phyloP scores from a whole-genome alignment of 2,797 vertebrate species.

The Bradypodion ventrale region DNA sequence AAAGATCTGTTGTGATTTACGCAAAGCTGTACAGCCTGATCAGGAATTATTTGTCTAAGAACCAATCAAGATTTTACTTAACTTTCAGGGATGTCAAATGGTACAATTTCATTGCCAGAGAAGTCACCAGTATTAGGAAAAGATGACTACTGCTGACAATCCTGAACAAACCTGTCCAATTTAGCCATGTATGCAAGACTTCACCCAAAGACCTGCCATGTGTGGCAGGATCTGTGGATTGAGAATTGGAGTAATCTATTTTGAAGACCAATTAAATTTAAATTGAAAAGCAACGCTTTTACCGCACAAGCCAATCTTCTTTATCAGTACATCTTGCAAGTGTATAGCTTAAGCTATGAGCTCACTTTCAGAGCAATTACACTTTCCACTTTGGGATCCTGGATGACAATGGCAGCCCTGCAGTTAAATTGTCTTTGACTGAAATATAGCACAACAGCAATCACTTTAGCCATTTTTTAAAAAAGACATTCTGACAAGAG shows the following conservation, averaged over 20 bases:
- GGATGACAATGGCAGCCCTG: constrained; percentile 10
- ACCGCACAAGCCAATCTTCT: not conserved
- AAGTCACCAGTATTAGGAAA: not conserved
- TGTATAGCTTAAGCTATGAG: constrained; percentile 9
- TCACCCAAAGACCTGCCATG: not conserved
- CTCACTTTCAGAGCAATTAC: constrained; percentile 29
- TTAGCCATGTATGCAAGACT: not conserved
- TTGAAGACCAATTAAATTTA: constrained; percentile 35
- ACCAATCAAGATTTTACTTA: not conserved
- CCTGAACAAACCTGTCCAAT: not conserved
- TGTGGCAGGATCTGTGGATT: not conserved
- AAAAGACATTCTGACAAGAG: constrained; percentile 37
- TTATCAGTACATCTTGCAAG: constrained; percentile 21
- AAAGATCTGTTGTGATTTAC: too few species aligned
- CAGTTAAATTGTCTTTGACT: constrained; percentile 18
- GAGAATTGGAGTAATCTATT: constrained; percentile 10
- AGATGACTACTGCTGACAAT: not conserved
- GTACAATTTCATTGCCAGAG: not conserved
- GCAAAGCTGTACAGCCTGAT: not conserved
- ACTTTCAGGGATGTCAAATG: not conserved
- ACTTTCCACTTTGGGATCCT: not conserved
- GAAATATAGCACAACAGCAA: fast-evolving
- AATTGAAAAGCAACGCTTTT: constrained; percentile 29
- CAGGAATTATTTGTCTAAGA: not conserved
- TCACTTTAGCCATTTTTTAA: constrained; percentile 4